These are phyloP conservation scores for Exaiptasia diaphana DNA, from an alignment of 64 coral and sea anemone species.

Conservation along the genomic window DNA sequence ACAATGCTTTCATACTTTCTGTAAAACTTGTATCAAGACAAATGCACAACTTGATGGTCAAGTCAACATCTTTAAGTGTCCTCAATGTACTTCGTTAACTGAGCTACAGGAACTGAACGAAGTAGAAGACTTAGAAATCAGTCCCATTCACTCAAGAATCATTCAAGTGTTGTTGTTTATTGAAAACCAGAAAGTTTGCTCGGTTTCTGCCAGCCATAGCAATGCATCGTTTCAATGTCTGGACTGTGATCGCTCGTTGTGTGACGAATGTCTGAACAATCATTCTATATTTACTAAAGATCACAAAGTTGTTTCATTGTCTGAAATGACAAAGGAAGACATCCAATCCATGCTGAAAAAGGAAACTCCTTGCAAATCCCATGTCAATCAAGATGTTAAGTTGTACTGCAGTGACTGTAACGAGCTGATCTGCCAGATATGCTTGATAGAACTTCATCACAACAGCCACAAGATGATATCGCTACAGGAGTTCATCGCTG, in stretches of 20 bases:
- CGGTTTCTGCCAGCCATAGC: neutral
- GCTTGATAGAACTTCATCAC: neutral
- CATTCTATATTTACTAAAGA: neutral
- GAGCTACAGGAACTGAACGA: neutral
- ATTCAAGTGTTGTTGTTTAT: neutral
- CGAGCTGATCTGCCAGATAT: neutral
- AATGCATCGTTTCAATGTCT: neutral
- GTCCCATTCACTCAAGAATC: neutral
- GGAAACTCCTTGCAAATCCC: neutral
- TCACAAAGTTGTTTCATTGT: neutral
- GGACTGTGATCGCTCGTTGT: neutral
- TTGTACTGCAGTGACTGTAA: neutral
- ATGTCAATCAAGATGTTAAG: neutral
- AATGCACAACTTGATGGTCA: neutral
- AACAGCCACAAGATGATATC: neutral
- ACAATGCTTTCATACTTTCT: neutral
- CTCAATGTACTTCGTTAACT: neutral
- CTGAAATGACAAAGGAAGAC: neutral
- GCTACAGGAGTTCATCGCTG: neutral
- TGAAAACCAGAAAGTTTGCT: neutral
- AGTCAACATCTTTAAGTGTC: slow-evolving; percentile 1
- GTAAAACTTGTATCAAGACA: neutral
- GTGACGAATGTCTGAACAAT: neutral
- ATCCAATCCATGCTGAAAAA: neutral
- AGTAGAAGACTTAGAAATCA: no score